Base-by-base conservation (phyloP, 1,140 invertebrate species). In the Radopholus similis region DNA sequence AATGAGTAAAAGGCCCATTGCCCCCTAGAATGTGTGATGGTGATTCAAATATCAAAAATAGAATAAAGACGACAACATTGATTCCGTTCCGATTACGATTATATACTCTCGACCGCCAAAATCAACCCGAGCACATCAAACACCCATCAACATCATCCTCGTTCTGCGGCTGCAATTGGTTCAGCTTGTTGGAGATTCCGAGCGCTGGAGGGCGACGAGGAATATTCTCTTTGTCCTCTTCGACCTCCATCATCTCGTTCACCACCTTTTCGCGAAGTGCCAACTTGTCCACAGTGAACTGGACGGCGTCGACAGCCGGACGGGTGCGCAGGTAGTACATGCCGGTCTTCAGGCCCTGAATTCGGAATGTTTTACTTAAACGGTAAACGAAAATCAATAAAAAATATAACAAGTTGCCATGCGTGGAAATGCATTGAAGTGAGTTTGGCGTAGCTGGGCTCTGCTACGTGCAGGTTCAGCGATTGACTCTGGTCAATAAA, bases 401-500 rank as follows among this genome's bases (percentile, higher is more conserved):
- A 26, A 73, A 8, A 21, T 23, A 37, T 53, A 34, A 70, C 93
- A 83, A 89, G 87, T 86, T 92, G 90, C 95, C 95, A 99, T 0
- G 90, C 92, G 84, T 93, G 92, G 84, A 98, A 98, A 83, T 99
- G 95, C 88, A 98, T 97, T 6, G 94, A 97, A 1, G 92, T 93
- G 23, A 97, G 85, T 83, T 94, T 95, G 2, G 90, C 91, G 83
- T 91, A 92, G 77, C 90, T 93, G 4, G 95, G 92, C 80, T 93
- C 89, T 8, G 91, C 93, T 58, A 99, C 92, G 81, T 97, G 92
- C 71, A 98, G 89, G 83, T 97, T 98, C 64, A 98, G 87, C 0
- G 92, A 95, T 83, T 98, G 95, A 72, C 92, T 95, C 84, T 99
- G 96, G 85, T 98, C 95, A 81, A 99, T 97, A 80, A 92, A 99